Percentiles rank a stretch among this genome's conserved stretches.
Conservation (phyloP, 2,113 vertebrate genomes). For the Melanocharis versteri region DNA sequence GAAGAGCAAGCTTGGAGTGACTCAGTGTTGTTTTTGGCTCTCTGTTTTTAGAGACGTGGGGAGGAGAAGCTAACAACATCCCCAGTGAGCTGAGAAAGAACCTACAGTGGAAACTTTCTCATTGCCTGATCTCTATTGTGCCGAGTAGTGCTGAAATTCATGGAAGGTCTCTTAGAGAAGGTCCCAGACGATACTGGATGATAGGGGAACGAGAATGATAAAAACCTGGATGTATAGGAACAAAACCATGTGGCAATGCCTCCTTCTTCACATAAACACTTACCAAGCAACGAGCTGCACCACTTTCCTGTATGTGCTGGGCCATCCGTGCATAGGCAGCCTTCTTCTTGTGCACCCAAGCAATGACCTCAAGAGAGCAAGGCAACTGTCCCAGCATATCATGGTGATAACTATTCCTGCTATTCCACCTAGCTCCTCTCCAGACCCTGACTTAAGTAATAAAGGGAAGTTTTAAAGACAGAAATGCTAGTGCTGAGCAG, state of each 20-base stretch:
- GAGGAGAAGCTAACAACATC: conserved; percentile 46
- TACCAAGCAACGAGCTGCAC: neutral
- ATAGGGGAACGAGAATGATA: neutral
- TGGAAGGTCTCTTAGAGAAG: neutral
- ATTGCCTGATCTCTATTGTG: neutral
- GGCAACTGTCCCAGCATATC: neutral
- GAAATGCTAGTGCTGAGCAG: neutral
- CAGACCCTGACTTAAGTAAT: neutral
- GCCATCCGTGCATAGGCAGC: neutral
- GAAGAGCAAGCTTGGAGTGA: conserved; percentile 47
- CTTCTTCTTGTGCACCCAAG: neutral
- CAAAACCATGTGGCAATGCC: neutral
- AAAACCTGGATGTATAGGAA: neutral
- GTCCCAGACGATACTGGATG: neutral
- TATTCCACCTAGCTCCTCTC: neutral
- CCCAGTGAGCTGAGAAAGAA: neutral
- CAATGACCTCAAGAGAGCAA: neutral
- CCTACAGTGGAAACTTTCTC: neutral
- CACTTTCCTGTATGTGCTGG: neutral
- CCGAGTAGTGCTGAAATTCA: neutral
- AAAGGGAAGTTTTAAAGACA: neutral
- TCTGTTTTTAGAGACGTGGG: conserved; percentile 26
- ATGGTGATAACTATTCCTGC: neutral
- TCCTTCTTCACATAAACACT: neutral
- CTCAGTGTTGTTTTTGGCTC: conserved; percentile 57